Conservation (phyloP, 2,888 invertebrate species). For the Ectemnius lituratus region DNA sequence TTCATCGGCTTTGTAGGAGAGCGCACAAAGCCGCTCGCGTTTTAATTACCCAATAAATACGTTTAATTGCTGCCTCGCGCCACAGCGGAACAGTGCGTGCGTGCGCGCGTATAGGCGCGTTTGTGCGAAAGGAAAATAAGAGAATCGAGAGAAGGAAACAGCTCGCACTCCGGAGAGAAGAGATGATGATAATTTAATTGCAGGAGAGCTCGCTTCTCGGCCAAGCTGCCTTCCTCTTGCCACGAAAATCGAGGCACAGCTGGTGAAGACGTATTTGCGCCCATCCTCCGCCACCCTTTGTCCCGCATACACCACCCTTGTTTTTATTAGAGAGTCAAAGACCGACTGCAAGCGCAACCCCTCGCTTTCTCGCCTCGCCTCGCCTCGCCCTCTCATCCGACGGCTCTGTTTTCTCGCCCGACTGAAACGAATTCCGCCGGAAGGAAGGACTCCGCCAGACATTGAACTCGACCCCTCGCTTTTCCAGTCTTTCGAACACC, state of each 20-base stretch:
- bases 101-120: slow-evolving; percentile 18
- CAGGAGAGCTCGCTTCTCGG: slow-evolving; percentile 38
- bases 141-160: not conserved
- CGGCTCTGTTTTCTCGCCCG: slow-evolving; percentile 52
- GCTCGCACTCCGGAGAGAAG: slow-evolving; percentile 12
- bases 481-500: too few species aligned
- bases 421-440: slow-evolving; percentile 28
- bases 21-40: slow-evolving; percentile 9
- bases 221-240: slow-evolving; percentile 20
- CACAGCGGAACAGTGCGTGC: slow-evolving; percentile 1
- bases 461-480: too few species aligned
- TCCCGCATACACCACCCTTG: slow-evolving; percentile 21
- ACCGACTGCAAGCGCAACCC: slow-evolving; percentile 43
- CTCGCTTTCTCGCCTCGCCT: not conserved
- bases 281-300: slow-evolving; percentile 16
- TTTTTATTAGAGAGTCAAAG: slow-evolving; percentile 62
- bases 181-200: slow-evolving; percentile 63
- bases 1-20: slow-evolving; percentile 15
- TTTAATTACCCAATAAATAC: slow-evolving; percentile 48
- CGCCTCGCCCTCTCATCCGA: not conserved
- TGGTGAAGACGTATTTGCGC: slow-evolving; percentile 57
- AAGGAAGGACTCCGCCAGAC: slow-evolving; percentile 12
- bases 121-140: slow-evolving; percentile 17
- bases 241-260: slow-evolving; percentile 48
- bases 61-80: slow-evolving; percentile 20